A percentile compares a stretch with the other conserved stretches of the same genome.
These are phyloP conservation scores for Dryobates pubescens DNA, from an alignment of 2,797 vertebrate species.

Conservation along the genomic window DNA sequence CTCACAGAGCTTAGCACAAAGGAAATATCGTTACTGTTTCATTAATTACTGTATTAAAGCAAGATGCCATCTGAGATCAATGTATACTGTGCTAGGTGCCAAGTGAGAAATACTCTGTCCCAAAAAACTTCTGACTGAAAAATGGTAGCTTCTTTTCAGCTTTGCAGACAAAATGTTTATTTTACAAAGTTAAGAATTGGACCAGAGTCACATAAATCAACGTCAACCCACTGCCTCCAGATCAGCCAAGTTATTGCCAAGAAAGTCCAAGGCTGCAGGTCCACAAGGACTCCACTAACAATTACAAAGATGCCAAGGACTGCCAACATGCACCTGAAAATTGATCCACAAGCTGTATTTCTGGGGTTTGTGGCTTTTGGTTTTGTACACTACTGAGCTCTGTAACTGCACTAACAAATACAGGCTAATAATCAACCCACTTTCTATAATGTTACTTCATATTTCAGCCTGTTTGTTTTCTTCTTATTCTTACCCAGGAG, in stretches of 20 bases:
- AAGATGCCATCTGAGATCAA: not conserved
- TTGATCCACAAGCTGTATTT: not conserved
- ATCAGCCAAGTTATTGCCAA: slow-evolving; percentile 8
- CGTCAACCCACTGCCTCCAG: not conserved
- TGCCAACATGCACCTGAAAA: not conserved
- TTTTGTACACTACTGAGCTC: not conserved
- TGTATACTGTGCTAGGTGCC: not conserved
- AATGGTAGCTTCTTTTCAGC: not conserved
- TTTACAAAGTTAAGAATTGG: not conserved
- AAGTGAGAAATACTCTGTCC: not conserved
- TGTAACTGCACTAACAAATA: not conserved
- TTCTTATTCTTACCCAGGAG: slow-evolving; percentile 7
- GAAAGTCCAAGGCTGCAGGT: not conserved
- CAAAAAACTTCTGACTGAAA: not conserved
- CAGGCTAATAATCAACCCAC: slow-evolving; percentile 19
- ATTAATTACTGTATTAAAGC: slow-evolving; percentile 62
- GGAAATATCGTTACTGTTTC: slow-evolving; percentile 19
- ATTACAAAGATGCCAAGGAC: not conserved
- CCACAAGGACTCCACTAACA: not conserved
- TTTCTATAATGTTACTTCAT: slow-evolving; percentile 34
- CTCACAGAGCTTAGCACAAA: slow-evolving; percentile 27
- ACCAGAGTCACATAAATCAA: slow-evolving; percentile 22
- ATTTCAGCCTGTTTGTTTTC: slow-evolving; percentile 27
- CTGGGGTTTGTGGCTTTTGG: not conserved
- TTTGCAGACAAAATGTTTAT: not conserved